Conservation (phyloP, 2,113 vertebrate species). For the Alligator mississippiensis region DNA sequence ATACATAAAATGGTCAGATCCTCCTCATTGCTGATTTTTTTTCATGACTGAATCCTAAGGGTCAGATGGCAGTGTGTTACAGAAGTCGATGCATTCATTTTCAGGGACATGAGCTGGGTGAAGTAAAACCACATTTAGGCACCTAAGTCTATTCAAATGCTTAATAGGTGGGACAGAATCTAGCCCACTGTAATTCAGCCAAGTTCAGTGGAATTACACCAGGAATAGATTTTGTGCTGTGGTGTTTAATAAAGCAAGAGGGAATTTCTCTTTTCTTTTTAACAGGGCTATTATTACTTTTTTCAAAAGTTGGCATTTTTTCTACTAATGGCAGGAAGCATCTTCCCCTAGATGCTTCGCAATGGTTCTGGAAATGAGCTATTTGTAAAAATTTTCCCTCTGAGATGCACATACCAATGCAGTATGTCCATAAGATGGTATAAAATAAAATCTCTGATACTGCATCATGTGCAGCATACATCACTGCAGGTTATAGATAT, state of each 20-base stretch:
- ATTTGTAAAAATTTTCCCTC: not conserved
- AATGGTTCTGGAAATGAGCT: not conserved
- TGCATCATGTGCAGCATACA: accelerated
- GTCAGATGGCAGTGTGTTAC: too few species aligned
- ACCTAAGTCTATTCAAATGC: too few species aligned
- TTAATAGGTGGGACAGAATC: not conserved
- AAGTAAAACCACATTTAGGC: too few species aligned
- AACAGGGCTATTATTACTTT: not conserved
- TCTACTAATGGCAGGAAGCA: accelerated
- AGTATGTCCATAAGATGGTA: accelerated
- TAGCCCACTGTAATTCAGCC: not conserved
- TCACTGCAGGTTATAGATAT: accelerated
- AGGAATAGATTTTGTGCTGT: not conserved
- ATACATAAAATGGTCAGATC: too few species aligned
- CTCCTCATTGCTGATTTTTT: too few species aligned
- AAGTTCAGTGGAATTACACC: not conserved
- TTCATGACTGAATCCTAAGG: too few species aligned
- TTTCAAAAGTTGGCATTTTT: not conserved
- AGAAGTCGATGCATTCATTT: too few species aligned
- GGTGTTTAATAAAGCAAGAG: not conserved
- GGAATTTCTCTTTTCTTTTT: not conserved
- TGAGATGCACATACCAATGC: too few species aligned
- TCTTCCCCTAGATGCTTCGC: not conserved
- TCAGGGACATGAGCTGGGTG: too few species aligned
- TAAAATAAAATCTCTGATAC: not conserved